These are phyloP conservation scores for Rhynchotus rufescens DNA, from an alignment of 2,797 vertebrate species.

Conservation along the genomic window DNA sequence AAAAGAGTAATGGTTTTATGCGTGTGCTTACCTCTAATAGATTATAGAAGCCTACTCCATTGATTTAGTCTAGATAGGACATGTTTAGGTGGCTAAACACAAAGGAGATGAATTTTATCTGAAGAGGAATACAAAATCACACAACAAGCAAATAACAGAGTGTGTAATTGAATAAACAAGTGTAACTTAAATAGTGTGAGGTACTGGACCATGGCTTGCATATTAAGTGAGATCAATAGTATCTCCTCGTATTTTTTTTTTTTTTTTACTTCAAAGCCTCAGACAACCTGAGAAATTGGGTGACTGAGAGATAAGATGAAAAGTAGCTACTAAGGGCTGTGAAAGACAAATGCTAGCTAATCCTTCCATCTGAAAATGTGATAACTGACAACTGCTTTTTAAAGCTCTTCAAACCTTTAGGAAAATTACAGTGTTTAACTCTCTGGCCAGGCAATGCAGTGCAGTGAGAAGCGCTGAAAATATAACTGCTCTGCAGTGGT, in stretches of 20 bases:
- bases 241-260: background rate
- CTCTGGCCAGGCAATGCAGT: background rate
- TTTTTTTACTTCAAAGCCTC: background rate
- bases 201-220: background rate
- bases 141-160: background rate
- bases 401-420: background rate
- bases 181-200: background rate
- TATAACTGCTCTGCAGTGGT: background rate
- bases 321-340: background rate
- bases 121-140: background rate
- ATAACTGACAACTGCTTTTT: background rate
- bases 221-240: background rate
- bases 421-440: background rate
- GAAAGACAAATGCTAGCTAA: background rate
- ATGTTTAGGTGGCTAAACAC: background rate
- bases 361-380: background rate
- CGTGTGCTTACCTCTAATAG: background rate
- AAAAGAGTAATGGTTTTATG: background rate
- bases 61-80: background rate
- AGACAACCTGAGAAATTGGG: background rate
- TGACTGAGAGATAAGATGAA: background rate
- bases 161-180: background rate
- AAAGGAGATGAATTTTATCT: background rate
- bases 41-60: background rate
- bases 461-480: background rate